Conservation (phyloP, 2,888 invertebrate genomes). For the Physocephala rufipes region DNA sequence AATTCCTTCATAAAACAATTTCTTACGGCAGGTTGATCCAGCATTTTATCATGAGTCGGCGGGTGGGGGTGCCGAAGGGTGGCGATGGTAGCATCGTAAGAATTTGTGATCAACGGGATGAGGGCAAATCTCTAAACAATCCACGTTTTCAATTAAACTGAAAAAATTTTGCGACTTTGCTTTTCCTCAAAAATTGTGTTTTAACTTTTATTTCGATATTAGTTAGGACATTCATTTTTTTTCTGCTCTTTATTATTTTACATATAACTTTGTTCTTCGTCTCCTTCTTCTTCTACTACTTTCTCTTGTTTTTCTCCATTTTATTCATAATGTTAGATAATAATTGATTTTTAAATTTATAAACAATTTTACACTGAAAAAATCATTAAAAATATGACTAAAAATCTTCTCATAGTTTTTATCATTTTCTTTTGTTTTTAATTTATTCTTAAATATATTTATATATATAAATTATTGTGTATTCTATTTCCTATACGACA, state of each 20-base stretch:
- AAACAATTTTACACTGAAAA: constrained; percentile 26
- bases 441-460: constrained; percentile 6
- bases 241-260: constrained; percentile 1
- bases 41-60: no score
- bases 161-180: not conserved
- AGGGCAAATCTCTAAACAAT: not conserved
- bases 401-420: constrained; percentile 10
- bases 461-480: not conserved
- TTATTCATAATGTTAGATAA: constrained; percentile 1
- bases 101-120: no score
- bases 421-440: not conserved
- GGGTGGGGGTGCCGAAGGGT: no score
- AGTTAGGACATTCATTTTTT: constrained; percentile 23
- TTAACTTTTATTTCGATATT: constrained; percentile 26
- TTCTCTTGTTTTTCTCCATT: no score
- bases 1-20: no score
- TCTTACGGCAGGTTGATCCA: no score
- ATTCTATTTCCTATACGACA: constrained; percentile 2
- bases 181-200: constrained; percentile 18
- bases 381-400: constrained; percentile 36
- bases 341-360: constrained; percentile 1
- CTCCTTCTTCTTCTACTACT: no score
- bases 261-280: not conserved
- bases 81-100: no score
- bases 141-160: not conserved